Conservation (phyloP, 64 coral and sea anemone genomes). For the Stichodactyla helianthus region DNA sequence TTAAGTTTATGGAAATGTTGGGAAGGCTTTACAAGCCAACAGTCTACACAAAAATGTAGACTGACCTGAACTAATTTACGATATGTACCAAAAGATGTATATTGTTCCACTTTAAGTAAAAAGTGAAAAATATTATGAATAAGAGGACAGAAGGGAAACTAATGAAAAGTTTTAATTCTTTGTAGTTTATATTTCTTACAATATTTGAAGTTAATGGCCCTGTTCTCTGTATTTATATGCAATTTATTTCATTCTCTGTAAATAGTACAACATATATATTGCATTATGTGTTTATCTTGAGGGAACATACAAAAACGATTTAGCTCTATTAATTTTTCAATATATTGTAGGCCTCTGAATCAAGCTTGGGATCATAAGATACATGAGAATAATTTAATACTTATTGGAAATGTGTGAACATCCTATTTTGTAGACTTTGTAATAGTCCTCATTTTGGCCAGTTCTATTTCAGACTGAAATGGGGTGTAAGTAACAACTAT, state of each 20-base stretch:
- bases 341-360: too few species aligned
- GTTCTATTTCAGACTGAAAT: too few species aligned
- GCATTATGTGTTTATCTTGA: background rate
- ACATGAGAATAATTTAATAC: too few species aligned
- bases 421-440: too few species aligned
- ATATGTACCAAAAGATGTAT: background rate
- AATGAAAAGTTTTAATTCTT: background rate
- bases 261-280: background rate
- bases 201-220: background rate
- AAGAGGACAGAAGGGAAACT: background rate
- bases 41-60: background rate
- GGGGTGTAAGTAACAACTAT: too few species aligned
- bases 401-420: too few species aligned
- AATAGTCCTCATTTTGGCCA: too few species aligned
- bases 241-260: background rate
- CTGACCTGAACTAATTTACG: background rate
- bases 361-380: too few species aligned
- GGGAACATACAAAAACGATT: background rate
- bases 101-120: background rate
- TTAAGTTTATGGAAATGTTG: too few species aligned
- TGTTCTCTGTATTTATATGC: conserved; percentile 2
- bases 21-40: too few species aligned
- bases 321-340: background rate
- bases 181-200: background rate
- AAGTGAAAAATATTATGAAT: background rate